phyloP scores from a whole-genome alignment of 2,113 vertebrate genomes.

The Eulemur rufifrons region DNA sequence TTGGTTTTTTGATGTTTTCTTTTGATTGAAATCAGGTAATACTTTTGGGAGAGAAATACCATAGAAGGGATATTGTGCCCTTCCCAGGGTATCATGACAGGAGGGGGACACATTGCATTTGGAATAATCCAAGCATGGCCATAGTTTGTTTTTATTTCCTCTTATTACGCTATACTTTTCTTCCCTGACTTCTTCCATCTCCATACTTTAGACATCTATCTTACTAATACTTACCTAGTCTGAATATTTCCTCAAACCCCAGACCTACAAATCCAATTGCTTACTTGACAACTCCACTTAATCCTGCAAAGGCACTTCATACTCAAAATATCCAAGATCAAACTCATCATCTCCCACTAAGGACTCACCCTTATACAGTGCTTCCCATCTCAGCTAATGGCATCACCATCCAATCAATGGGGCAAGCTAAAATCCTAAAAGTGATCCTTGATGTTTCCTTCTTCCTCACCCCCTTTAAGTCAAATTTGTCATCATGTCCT shows the following conservation, averaged over 20 bases:
- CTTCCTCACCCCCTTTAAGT: neutral
- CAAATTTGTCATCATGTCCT: neutral
- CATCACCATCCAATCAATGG: neutral
- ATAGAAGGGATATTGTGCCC: neutral
- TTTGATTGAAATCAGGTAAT: neutral
- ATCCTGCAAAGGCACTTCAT: neutral
- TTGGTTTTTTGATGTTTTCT: neutral
- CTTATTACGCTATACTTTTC: neutral
- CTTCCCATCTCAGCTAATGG: neutral
- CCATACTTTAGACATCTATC: neutral
- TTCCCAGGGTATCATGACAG: neutral
- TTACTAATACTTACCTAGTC: neutral
- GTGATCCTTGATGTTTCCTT: neutral
- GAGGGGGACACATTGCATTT: neutral
- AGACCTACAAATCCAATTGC: neutral
- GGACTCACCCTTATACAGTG: accelerated
- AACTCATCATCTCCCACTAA: neutral
- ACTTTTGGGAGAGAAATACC: neutral
- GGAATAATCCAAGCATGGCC: neutral
- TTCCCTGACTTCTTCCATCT: neutral
- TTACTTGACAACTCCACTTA: neutral
- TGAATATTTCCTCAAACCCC: neutral
- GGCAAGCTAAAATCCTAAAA: neutral
- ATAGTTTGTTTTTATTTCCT: neutral
- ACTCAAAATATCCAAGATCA: neutral